Base-by-base conservation (phyloP, 2,888 invertebrate genomes). In the Dasysyrphus tricinctus region DNA sequence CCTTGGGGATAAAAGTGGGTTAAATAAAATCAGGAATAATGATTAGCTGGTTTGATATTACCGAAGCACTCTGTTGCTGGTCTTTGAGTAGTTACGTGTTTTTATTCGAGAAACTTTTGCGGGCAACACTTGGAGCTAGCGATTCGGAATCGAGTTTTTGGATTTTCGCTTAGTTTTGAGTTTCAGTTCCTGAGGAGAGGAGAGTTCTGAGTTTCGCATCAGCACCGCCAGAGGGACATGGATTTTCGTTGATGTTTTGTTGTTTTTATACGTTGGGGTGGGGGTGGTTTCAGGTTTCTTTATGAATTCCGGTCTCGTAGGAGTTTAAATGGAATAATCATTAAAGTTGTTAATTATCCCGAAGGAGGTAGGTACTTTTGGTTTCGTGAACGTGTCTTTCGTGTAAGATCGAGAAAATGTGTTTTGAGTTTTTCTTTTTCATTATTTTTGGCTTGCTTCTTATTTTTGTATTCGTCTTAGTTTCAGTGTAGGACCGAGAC, bases 341-440 rank as follows among this genome's bases (percentile, higher is more conserved):
- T 86, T 86, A 86, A 86, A 86, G 86, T 86, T 86, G 86, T 82
- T 86, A 86, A 86, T 86, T 86, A 86, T 86, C 75, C 86, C 70
- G 82, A 79, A 82, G 82, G 82, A 86, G 82, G 81, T 73, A 51
- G 81, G 80, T 74, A 51, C 77, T 86, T 54, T 63, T 44, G 51
- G 57, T 67, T 54, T 39, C 16, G 39, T 29, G 78, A 72, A 86
- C 82, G 86, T 86, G 85, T 74, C 75, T 57, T 75, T 78, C 74
- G 54, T 54, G 39, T 73, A 54, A 44, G 76, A 73, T 49, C 51
- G 37, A 19, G 42, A 44, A 69, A 77, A 80, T 74, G 73, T 85
- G 85, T 81, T 85, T 59, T 39, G 47, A 32, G 29, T 24, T 69
- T 19, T 39, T 32, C 24, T 32, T 67, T 51, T 76, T 39, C 37